Percentiles rank a stretch among this genome's conserved stretches.
These are phyloP conservation scores for Eristalinus sepulchralis DNA, from an alignment of 2,888 invertebrate species.

Conservation along the genomic window DNA sequence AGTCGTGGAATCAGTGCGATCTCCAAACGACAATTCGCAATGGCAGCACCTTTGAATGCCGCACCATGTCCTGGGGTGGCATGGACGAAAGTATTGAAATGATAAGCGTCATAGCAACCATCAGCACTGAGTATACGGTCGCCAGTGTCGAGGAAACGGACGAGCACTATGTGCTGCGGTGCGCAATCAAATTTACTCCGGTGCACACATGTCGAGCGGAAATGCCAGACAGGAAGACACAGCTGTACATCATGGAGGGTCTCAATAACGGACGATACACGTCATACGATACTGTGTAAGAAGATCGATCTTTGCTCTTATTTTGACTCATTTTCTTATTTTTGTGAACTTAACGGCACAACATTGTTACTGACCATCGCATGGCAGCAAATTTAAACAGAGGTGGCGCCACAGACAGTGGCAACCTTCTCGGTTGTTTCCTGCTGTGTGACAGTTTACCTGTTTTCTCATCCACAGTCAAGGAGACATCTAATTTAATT, in stretches of 20 bases:
- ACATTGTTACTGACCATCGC: no score
- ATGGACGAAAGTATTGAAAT: slow-evolving; percentile 73
- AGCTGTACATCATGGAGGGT: slow-evolving; percentile 73
- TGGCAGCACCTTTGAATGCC: slow-evolving; percentile 73
- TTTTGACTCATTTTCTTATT: no score
- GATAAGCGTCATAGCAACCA: slow-evolving; percentile 71
- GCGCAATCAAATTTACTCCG: slow-evolving; percentile 66
- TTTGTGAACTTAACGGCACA: no score
- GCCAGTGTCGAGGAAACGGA: slow-evolving; percentile 69
- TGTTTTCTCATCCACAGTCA: no score
- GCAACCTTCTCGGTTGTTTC: no score
- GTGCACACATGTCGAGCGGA: slow-evolving; percentile 73
- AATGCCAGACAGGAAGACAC: slow-evolving; percentile 72
- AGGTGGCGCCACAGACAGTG: no score
- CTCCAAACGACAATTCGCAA: slow-evolving; percentile 70
- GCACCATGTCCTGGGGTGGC: slow-evolving; percentile 72
- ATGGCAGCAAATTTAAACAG: no score
- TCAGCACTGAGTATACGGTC: slow-evolving; percentile 56
- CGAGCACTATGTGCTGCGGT: slow-evolving; percentile 66
- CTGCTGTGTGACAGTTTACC: no score
- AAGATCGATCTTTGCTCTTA: background rate
- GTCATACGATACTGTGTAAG: slow-evolving; percentile 74
- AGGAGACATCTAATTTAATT: background rate
- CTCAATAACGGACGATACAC: slow-evolving; percentile 73
- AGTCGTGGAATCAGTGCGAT: slow-evolving; percentile 72